phyloP scores from a whole-genome alignment of 2,797 vertebrate species.

The Ispidina lecontei region DNA sequence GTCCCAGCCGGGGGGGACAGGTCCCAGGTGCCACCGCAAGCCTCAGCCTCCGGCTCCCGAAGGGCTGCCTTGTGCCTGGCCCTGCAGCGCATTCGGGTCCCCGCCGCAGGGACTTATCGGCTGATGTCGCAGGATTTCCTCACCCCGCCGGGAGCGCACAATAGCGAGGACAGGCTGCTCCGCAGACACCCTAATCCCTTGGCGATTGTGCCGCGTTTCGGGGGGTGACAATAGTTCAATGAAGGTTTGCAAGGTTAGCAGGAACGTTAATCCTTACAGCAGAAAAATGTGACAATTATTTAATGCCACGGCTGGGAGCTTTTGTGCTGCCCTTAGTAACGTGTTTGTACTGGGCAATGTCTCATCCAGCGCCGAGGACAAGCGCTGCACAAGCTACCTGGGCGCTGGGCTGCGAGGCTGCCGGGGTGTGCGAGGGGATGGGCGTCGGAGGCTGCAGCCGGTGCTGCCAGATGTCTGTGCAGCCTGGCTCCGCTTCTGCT shows the following conservation, averaged over 20 bases:
- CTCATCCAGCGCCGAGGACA: not conserved
- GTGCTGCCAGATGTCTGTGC: not conserved
- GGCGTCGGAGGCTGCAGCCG: not conserved
- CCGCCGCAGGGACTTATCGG: conserved; percentile 20
- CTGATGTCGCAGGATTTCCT: conserved; percentile 71
- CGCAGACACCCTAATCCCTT: conserved; percentile 80
- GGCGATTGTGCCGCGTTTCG: conserved; percentile 72
- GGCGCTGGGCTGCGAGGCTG: not conserved
- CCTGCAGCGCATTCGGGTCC: conserved; percentile 24
- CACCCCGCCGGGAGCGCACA: conserved; percentile 63
- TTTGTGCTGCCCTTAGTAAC: conserved; percentile 23
- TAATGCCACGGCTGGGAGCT: conserved; percentile 50
- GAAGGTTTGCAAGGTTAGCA: conserved; percentile 77
- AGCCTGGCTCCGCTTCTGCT: not conserved
- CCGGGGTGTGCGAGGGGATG: not conserved
- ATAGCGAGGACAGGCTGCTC: conserved; percentile 76
- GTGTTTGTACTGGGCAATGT: conserved; percentile 26
- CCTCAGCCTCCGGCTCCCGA: rapidly evolving
- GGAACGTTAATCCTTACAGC: conserved; percentile 76
- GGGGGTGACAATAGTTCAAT: conserved; percentile 71
- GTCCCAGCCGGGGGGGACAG: not conserved
- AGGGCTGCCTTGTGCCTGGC: not conserved
- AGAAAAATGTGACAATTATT: conserved; percentile 73
- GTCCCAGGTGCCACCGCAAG: not conserved
- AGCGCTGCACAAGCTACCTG: not conserved